These are phyloP conservation scores for Isotomurus palustris DNA, from an alignment of 2,888 invertebrate species.

Conservation along the genomic window DNA sequence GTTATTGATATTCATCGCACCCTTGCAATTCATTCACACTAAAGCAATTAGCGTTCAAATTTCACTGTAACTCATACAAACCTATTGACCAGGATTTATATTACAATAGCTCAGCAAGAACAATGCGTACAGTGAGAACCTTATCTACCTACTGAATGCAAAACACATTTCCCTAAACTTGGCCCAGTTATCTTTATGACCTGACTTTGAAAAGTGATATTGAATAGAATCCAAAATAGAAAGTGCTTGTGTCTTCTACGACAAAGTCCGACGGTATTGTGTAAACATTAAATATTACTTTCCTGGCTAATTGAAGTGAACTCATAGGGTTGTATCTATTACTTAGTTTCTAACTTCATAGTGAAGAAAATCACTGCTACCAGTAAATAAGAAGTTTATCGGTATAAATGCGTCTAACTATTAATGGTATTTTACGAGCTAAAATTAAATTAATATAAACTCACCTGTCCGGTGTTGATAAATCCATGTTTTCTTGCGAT, in stretches of 20 bases:
- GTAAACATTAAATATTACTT: no score
- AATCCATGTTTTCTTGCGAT: slow-evolving; percentile 54
- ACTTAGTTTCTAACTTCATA: not conserved
- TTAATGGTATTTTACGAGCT: no score
- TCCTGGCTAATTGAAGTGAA: no score
- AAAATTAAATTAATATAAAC: no score
- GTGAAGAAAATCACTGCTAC: not conserved
- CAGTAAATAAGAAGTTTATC: no score
- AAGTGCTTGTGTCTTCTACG: slow-evolving; percentile 13
- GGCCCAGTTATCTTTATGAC: slow-evolving; percentile 8
- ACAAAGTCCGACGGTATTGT: no score
- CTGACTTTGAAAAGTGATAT: slow-evolving; percentile 3
- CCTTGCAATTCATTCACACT: no score
- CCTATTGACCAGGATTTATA: no score
- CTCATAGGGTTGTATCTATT: not conserved
- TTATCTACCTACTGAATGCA: not conserved
- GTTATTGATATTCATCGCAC: no score
- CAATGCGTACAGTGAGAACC: no score
- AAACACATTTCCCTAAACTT: slow-evolving; percentile 16
- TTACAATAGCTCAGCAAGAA: no score
- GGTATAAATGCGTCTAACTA: no score
- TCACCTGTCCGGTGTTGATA: slow-evolving; percentile 52
- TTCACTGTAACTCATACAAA: not conserved
- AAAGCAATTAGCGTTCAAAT: not conserved
- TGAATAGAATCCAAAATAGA: slow-evolving; percentile 9